A percentile compares a stretch with the other conserved stretches of the same genome.
These are phyloP conservation scores for Embidobia sp. DNA, from an alignment of 2,888 invertebrate species.

Conservation along the genomic window DNA sequence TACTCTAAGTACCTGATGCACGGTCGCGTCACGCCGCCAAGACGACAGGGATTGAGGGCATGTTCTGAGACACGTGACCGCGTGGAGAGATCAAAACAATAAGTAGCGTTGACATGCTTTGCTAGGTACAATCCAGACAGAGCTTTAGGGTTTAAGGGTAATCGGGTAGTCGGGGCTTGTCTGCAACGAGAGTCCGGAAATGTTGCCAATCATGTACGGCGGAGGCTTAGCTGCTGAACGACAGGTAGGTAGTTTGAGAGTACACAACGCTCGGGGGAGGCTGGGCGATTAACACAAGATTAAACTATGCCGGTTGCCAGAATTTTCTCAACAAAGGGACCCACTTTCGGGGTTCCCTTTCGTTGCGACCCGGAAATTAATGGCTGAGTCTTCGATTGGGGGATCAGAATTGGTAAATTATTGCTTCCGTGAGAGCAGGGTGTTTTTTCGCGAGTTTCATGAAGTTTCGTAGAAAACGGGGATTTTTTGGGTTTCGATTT, in stretches of 20 bases:
- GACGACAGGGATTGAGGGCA: background rate
- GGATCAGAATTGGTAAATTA: no score
- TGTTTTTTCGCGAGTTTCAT: no score
- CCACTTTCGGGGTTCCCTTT: no score
- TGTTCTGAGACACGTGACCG: slow-evolving; percentile 19
- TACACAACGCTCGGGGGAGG: no score
- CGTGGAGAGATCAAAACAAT: slow-evolving; percentile 16
- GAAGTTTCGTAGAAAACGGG: no score
- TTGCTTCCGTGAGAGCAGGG: no score
- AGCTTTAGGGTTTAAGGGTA: background rate
- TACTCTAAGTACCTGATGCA: slow-evolving; percentile 43
- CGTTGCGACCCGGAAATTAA: no score
- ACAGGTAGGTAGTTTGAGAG: slow-evolving; percentile 80
- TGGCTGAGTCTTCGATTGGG: no score
- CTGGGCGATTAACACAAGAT: no score
- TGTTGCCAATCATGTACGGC: slow-evolving; percentile 77
- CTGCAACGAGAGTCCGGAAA: slow-evolving; percentile 57
- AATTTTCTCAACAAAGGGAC: no score
- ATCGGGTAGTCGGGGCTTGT: background rate
- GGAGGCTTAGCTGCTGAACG: slow-evolving; percentile 79
- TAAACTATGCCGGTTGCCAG: no score
- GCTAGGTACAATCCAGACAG: background rate
- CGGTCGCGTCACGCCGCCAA: background rate
- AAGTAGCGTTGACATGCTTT: slow-evolving; percentile 11
- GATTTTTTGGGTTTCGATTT: no score